Percentiles rank a stretch among this genome's conserved stretches.
Conservation (phyloP, 2,113 vertebrate genomes). For the Cyanoliseus patagonus region DNA sequence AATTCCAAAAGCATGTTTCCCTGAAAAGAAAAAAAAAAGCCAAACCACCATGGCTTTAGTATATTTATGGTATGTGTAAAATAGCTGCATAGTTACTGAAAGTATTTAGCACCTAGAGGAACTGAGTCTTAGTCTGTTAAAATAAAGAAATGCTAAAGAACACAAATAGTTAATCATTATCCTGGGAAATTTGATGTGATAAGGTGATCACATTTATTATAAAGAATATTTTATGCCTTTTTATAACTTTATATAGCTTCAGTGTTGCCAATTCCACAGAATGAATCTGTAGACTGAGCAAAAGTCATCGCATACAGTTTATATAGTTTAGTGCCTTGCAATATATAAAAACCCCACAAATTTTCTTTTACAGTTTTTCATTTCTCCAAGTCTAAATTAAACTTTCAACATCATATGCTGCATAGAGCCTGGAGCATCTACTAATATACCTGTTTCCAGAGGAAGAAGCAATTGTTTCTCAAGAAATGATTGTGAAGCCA, state of each 20-base stretch:
- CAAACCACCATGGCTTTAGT: not conserved
- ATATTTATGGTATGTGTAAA: not conserved
- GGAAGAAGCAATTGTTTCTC: slow-evolving; percentile 18
- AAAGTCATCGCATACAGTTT: slow-evolving; percentile 41
- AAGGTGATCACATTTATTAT: not conserved
- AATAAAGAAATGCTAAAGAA: not conserved
- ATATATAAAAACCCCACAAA: slow-evolving; percentile 20
- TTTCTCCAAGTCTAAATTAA: slow-evolving; percentile 53
- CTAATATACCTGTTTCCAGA: slow-evolving; percentile 28
- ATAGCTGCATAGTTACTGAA: not conserved
- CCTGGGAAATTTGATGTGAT: not conserved
- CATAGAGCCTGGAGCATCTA: slow-evolving; percentile 24
- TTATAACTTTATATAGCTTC: not conserved
- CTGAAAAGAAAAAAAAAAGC: not conserved
- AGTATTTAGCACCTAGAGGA: not conserved
- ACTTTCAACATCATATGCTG: not conserved
- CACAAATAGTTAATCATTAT: not conserved
- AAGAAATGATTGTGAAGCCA: not conserved
- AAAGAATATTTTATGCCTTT: not conserved
- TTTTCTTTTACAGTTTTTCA: slow-evolving; percentile 39
- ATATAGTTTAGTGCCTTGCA: slow-evolving; percentile 32
- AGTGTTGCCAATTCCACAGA: not conserved
- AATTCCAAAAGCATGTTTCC: not conserved
- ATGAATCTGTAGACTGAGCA: slow-evolving; percentile 11
- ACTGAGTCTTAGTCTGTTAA: not conserved